phyloP scores from a whole-genome alignment of 2,113 vertebrate genomes.

The Zeus faber region DNA sequence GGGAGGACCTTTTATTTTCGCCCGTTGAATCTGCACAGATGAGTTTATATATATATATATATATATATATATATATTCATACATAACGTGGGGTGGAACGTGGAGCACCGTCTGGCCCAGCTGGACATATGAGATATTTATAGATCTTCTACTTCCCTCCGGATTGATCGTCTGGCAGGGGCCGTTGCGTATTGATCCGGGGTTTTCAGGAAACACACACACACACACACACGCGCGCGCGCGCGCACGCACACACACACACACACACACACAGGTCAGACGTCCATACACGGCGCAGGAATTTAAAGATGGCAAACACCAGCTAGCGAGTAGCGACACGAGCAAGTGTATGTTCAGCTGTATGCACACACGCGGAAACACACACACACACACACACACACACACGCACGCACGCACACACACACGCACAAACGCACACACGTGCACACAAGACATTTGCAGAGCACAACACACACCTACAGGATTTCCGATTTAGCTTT shows the following conservation, averaged over 20 bases:
- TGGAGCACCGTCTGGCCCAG: slow-evolving; percentile 41
- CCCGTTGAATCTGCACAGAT: slow-evolving; percentile 28
- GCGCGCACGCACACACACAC: no score
- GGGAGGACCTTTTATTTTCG: slow-evolving; percentile 23
- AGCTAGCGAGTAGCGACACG: slow-evolving; percentile 13
- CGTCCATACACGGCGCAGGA: slow-evolving; percentile 28
- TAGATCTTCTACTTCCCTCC: slow-evolving; percentile 45
- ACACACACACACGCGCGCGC: no score
- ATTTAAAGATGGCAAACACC: slow-evolving; percentile 21
- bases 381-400: background rate
- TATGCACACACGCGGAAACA: background rate
- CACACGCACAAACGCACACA: background rate
- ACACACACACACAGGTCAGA: slow-evolving; percentile 48
- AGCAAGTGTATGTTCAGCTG: no score
- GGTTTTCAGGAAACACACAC: slow-evolving; percentile 56
- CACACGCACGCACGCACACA: slow-evolving; percentile 18
- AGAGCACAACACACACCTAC: background rate
- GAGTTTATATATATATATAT: slow-evolving; percentile 38
- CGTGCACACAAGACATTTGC: background rate
- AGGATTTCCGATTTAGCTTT: slow-evolving; percentile 43
- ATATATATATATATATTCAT: no score
- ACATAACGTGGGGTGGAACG: slow-evolving; percentile 7
- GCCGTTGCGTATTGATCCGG: slow-evolving; percentile 56
- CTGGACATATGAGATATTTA: slow-evolving; percentile 61
- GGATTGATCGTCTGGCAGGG: slow-evolving; percentile 58